Conservation (phyloP, 2,797 vertebrate genomes). For the Chaetodon trifasciatus region DNA sequence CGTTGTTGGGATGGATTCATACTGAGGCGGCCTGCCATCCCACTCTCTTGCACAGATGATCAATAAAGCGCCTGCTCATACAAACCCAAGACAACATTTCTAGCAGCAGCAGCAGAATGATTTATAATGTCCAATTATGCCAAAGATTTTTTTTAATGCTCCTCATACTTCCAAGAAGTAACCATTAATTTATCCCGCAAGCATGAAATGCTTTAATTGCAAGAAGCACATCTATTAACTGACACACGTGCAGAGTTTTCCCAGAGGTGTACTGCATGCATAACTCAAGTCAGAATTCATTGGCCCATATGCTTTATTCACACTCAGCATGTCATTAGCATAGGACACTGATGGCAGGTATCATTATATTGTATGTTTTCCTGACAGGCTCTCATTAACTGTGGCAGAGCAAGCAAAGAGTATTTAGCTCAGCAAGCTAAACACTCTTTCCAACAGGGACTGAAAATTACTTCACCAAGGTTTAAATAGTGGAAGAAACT, state of each 20-base stretch:
- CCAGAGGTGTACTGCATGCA: conserved; percentile 33
- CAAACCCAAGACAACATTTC: conserved; percentile 25
- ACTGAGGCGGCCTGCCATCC: conserved; percentile 10
- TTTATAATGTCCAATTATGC: conserved; percentile 32
- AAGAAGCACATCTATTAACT: conserved; percentile 40
- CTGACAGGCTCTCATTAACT: conserved; percentile 53
- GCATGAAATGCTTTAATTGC: conserved; percentile 44
- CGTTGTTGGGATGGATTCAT: conserved; percentile 43
- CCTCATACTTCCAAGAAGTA: conserved; percentile 9
- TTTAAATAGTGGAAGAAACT: conserved; percentile 12
- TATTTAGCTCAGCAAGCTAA: conserved; percentile 21
- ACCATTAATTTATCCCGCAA: conserved; percentile 20
- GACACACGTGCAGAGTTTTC: conserved; percentile 46
- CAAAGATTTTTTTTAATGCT: neutral
- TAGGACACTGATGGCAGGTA: conserved; percentile 46
- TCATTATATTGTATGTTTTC: conserved; percentile 52
- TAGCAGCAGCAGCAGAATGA: conserved; percentile 18
- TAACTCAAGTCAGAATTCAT: conserved; percentile 41
- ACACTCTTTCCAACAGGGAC: conserved; percentile 19
- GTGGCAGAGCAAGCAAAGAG: conserved; percentile 8
- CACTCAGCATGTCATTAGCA: conserved; percentile 59
- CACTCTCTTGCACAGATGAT: conserved; percentile 23
- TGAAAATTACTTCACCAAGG: conserved; percentile 19
- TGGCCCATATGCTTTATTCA: conserved; percentile 55
- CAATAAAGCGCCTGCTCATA: conserved; percentile 11